A percentile compares a stretch with the other conserved stretches of the same genome.
Evolutionary conservation across 2,113 vertebrate species (phyloP).

Genomic region (Sinocyclocheilus anophthalmus): DNA sequence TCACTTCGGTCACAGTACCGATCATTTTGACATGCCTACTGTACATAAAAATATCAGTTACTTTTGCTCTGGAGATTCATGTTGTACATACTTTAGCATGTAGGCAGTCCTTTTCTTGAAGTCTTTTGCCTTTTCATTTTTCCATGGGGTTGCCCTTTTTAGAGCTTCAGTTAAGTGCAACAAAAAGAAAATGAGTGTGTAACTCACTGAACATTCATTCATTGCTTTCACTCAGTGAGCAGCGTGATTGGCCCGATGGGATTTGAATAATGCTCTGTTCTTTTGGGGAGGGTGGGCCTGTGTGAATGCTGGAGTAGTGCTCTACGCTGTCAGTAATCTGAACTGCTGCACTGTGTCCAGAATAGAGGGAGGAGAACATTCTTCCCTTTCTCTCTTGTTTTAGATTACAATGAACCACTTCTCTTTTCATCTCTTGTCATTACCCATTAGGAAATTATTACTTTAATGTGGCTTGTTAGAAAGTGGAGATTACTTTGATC

Average conservation of each 20-base stretch:
- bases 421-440: slow-evolving; percentile 51
- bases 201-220: slow-evolving; percentile 42
- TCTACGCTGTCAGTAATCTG: slow-evolving; percentile 14
- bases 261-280: slow-evolving; percentile 63
- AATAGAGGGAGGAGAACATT: slow-evolving; percentile 30
- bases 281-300: slow-evolving; percentile 34
- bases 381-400: slow-evolving; percentile 50
- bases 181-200: slow-evolving; percentile 45
- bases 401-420: slow-evolving; percentile 57
- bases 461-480: slow-evolving; percentile 40
- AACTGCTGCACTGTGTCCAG: slow-evolving; percentile 19
- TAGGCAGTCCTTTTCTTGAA: not conserved
- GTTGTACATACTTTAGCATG: not conserved
- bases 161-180: slow-evolving; percentile 35
- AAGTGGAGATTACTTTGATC: slow-evolving; percentile 47
- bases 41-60: not conserved
- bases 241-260: slow-evolving; percentile 40
- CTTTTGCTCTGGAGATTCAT: not conserved
- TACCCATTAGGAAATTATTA: slow-evolving; percentile 48
- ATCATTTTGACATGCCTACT: not conserved
- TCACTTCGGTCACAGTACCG: not conserved
- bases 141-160: slow-evolving; percentile 32
- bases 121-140: slow-evolving; percentile 30
- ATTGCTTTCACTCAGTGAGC: slow-evolving; percentile 41
- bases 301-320: slow-evolving; percentile 41